A percentile compares a stretch with the other conserved stretches of the same genome.
These are phyloP conservation scores for Nicator chloris DNA, from an alignment of 2,113 vertebrate genomes.

Conservation along the genomic window DNA sequence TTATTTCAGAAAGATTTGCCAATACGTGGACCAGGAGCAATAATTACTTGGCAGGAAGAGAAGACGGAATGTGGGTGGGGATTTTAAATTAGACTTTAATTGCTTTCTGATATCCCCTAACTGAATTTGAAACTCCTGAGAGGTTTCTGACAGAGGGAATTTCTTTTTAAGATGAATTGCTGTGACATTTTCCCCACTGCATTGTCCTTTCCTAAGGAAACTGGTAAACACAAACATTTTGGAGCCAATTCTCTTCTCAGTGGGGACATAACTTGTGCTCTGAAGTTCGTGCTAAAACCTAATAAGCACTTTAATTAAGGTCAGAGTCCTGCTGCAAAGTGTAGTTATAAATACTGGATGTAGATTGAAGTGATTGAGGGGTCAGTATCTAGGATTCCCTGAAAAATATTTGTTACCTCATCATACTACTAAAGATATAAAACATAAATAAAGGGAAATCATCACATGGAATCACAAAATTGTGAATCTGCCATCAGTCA, in stretches of 20 bases:
- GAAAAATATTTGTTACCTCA: background rate
- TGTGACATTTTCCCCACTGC: background rate
- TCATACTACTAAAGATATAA: background rate
- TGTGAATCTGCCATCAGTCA: background rate
- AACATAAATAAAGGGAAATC: background rate
- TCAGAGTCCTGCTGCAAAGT: background rate
- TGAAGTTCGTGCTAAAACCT: background rate
- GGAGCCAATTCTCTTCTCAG: background rate
- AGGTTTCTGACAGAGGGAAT: background rate
- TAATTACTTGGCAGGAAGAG: background rate
- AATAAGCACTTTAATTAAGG: background rate
- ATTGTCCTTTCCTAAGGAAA: slow-evolving; percentile 1
- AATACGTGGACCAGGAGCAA: background rate
- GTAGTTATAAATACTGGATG: background rate
- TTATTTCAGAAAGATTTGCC: background rate
- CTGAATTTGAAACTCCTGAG: background rate
- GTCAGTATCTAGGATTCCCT: background rate
- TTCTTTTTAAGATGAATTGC: background rate
- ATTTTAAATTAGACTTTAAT: slow-evolving; percentile 15
- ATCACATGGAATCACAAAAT: background rate
- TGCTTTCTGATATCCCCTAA: background rate
- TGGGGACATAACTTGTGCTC: background rate
- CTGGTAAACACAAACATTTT: background rate
- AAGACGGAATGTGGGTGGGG: background rate
- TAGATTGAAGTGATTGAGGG: background rate